phyloP scores from a whole-genome alignment of 2,113 vertebrate genomes.

The Etheostoma cragini region DNA sequence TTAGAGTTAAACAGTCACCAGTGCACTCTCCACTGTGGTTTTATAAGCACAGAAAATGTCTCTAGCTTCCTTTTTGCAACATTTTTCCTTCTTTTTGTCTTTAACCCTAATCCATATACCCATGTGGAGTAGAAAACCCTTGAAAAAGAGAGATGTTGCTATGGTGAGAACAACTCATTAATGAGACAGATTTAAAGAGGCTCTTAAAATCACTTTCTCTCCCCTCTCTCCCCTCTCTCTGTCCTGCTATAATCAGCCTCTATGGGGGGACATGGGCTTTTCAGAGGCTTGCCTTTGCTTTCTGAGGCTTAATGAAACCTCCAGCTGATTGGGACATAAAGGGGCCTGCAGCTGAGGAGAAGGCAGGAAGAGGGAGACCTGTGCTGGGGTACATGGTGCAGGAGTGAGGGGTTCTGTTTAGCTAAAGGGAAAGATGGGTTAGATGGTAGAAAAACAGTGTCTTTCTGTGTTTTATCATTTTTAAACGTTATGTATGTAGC shows the following conservation, averaged over 20 bases:
- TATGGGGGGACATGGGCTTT: conserved; percentile 66
- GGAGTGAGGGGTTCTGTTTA: background rate
- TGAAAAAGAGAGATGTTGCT: conserved; percentile 62
- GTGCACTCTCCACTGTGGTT: background rate
- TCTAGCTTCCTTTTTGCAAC: background rate
- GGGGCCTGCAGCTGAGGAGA: conserved; percentile 34
- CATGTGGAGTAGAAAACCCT: conserved; percentile 31
- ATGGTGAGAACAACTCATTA: conserved; percentile 76
- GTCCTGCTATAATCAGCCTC: conserved; percentile 68
- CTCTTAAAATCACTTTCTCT: conserved; percentile 74
- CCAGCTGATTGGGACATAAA: conserved; percentile 70
- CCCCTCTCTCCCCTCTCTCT: conserved; percentile 14
- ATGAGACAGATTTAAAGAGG: conserved; percentile 65
- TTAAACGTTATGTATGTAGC: background rate
- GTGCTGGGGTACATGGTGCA: background rate
- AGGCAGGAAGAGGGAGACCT: conserved; percentile 3
- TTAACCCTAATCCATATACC: conserved; percentile 40
- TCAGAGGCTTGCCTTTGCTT: conserved; percentile 61
- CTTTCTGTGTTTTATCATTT: background rate
- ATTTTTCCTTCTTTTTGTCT: conserved; percentile 21
- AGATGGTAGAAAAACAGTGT: background rate
- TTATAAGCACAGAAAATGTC: conserved; percentile 26
- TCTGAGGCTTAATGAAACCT: conserved; percentile 70
- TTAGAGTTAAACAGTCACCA: background rate
- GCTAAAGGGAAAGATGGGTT: background rate